Conservation (phyloP, 2,888 invertebrate species). For the Eucriotettix oculatus region DNA sequence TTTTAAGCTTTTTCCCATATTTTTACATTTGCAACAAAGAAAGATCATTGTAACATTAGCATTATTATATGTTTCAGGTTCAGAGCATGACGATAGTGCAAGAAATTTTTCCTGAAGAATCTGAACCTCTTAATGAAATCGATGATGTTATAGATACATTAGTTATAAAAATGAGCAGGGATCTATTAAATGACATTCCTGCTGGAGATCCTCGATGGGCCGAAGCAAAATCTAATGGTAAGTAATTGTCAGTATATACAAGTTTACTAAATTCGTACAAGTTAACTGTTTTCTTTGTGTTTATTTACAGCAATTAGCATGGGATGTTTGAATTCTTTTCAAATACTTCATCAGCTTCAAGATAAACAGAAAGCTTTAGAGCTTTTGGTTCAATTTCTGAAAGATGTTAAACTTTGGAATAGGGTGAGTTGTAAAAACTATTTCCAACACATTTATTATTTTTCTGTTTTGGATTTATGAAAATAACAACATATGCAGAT, state of each 20-base stretch:
- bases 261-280: background rate
- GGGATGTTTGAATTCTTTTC: constrained; percentile 63
- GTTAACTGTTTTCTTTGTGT: background rate
- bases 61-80: constrained; percentile 19
- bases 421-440: constrained; percentile 27
- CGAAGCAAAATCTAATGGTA: constrained; percentile 26
- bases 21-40: background rate
- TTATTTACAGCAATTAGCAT: constrained; percentile 25
- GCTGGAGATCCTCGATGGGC: constrained; percentile 73
- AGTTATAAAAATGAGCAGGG: constrained; percentile 50
- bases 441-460: too few relatives aligned
- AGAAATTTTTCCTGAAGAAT: constrained; percentile 25
- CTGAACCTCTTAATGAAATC: constrained; percentile 25
- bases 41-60: background rate
- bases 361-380: constrained; percentile 73
- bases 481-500: too few relatives aligned
- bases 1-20: too few relatives aligned
- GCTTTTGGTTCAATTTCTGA: constrained; percentile 59
- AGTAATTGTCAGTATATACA: constrained; percentile 1
- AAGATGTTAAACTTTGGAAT: constrained; percentile 47
- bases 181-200: constrained; percentile 75
- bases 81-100: constrained; percentile 28
- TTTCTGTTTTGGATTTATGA: too few relatives aligned
- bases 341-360: constrained; percentile 67
- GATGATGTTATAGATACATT: constrained; percentile 38